phyloP scores from a whole-genome alignment of 35 echinoderm and acorn worm species.

The Amphiura filiformis region DNA sequence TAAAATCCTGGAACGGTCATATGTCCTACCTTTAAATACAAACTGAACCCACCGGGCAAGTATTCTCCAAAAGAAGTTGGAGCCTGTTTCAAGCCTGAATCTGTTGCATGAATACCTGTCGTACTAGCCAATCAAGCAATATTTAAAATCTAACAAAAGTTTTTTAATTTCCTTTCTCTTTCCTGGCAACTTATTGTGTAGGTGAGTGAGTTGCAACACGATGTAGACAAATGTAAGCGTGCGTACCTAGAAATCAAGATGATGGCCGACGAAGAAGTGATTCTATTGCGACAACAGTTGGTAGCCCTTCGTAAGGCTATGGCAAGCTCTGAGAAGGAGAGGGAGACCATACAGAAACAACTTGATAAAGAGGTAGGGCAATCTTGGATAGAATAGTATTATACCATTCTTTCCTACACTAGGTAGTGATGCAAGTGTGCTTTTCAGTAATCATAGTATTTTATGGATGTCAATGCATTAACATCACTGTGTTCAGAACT shows the following conservation, averaged over 20 bases:
- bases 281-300: constrained; percentile 87
- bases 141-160: background rate
- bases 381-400: no score
- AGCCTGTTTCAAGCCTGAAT: background rate
- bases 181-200: background rate
- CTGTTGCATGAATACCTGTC: background rate
- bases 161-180: background rate
- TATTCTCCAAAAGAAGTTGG: no score
- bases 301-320: constrained; percentile 78
- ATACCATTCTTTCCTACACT: no score
- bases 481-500: no score
- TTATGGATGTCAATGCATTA: no score
- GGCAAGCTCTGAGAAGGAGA: constrained; percentile 72
- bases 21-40: no score
- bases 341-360: constrained; percentile 77
- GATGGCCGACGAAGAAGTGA: constrained; percentile 93
- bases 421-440: no score
- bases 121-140: background rate
- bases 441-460: no score
- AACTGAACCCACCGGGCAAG: no score
- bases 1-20: no score
- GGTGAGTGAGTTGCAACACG: constrained; percentile 47
- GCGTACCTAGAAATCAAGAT: constrained; percentile 91
- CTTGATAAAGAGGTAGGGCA: constrained; percentile 93
- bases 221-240: constrained; percentile 76